Base-by-base conservation (phyloP, 2,113 vertebrate species). In the Poeciliopsis occidentalis region DNA sequence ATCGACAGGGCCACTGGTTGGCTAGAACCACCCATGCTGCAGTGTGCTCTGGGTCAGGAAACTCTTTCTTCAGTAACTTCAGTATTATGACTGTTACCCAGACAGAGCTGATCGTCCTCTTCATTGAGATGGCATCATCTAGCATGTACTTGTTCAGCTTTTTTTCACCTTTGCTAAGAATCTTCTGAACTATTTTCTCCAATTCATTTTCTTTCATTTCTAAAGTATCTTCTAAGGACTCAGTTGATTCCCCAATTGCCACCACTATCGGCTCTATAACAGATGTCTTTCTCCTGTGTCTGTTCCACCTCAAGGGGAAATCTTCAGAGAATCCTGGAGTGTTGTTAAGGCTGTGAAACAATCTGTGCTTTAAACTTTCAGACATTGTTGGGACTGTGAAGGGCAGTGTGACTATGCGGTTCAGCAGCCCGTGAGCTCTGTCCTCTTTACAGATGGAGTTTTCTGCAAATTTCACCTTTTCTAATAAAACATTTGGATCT, bases 11-110 rank as follows among this genome's bases (percentile, higher is more conserved):
- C 97, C 97, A 99, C 29, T 92, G 94, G 60, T 97, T 96, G 0
- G 95, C 95, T 62, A 98, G 54, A 34, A 98, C 94, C 30, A 97
- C 95, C 97, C 97, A 99, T 0, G 97, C 96, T 17, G 96, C 95
- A 0, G 96, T 86, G 6, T 88, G 41, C 12, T 95, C 89, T 24
- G 86, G 75, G 4, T 92, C 80, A 0, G 90, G 78, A 2, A 88
- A 54, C 60, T 93, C 76, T 6, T n/a, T 69, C 12, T 81, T 69
- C 32, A 92, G 81, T 1, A 84, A 92, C 63, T 94, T 91, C 79
- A 97, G 94, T 27, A 99, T 92, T 29, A 95, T 90, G 3, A 96
- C 83, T 1, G 96, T 96, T 75, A 98, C 89, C 70, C 95, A 94
- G 39, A 97, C 89, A 27, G 97, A 96, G 92, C 96, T 98, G 84